Conservation (phyloP, 2,797 vertebrate species). For the Eulemur albifrons region DNA sequence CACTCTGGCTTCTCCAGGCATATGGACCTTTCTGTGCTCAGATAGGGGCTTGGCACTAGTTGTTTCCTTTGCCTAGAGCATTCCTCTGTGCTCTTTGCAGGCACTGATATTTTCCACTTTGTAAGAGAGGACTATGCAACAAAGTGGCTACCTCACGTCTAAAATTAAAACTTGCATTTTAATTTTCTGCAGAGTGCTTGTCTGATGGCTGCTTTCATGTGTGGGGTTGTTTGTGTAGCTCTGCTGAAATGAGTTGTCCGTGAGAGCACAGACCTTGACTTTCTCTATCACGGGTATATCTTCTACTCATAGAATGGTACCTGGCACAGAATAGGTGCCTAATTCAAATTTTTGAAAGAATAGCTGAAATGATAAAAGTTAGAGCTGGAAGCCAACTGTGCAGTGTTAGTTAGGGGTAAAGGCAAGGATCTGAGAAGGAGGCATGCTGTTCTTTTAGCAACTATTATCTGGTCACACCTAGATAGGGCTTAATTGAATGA, state of each 20-base stretch:
- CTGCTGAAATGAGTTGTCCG: neutral
- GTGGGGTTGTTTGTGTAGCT: neutral
- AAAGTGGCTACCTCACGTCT: neutral
- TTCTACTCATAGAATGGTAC: neutral
- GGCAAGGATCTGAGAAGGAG: neutral
- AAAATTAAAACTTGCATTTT: neutral
- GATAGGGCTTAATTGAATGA: neutral
- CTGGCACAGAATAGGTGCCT: neutral
- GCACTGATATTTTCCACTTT: neutral
- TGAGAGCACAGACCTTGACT: neutral
- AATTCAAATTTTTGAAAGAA: neutral
- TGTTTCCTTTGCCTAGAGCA: neutral
- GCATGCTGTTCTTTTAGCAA: neutral
- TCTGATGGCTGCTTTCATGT: neutral
- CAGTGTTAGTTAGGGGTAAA: neutral
- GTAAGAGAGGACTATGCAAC: neutral
- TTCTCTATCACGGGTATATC: neutral
- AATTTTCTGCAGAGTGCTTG: neutral
- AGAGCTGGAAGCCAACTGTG: neutral
- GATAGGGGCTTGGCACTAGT: neutral
- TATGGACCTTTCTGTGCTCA: neutral
- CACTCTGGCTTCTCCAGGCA: neutral
- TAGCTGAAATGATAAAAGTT: neutral
- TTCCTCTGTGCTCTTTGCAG: neutral
- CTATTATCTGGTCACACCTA: neutral